Evolutionary conservation across 2,888 invertebrate species (phyloP), one percentile per base, ranked within the genome.

Genomic region (Cetonia aurata): DNA sequence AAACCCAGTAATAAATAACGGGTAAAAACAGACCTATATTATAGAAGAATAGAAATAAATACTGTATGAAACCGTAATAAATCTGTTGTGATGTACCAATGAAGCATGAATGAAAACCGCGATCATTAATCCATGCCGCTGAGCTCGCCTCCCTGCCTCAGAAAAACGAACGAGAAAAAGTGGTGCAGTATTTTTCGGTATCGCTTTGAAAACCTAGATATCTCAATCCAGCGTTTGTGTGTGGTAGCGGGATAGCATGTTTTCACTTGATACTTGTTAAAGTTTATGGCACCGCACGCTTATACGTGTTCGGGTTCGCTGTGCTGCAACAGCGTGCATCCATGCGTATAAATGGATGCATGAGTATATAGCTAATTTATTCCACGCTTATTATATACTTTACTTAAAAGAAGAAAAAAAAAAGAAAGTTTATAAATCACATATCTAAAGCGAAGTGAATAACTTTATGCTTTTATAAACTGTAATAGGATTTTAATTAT

Each of bases 21-120:
- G 33, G 71, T 71, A 72, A 75, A 73, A 75, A 76, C 73, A 71
- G 68, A 70, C 67, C 70, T 71, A 73, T 71, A 71, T 50, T 62
- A 50, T 62, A 62, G 62, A 70, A 70, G 69, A 71, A 72, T 62
- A 55, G 68, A 70, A 73, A 78, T 77, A 77, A 77, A 79, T 79
- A 78, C 76, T 78, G 74, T 73, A 75, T 73, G 76, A 77, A 77
- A 76, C 73, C 73, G 76, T 74, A 77, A 80, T 80, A 81, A 80
- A 80, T 81, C 77, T 76, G 66, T 62, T 68, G 72, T 75, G 77
- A 76, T 79, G 78, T 80, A 79, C 79, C 81, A 82, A 77, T 81
- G 79, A 80, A 81, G 79, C 82, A 82, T 82, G 81, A 81, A 81
- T 82, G 81, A 80, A 80, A 80, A 78, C 81, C 80, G 76, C 82